Evolutionary conservation across 2,888 invertebrate species (phyloP), one percentile per base, ranked within the genome.

Genomic region (Catocala fraxini): DNA sequence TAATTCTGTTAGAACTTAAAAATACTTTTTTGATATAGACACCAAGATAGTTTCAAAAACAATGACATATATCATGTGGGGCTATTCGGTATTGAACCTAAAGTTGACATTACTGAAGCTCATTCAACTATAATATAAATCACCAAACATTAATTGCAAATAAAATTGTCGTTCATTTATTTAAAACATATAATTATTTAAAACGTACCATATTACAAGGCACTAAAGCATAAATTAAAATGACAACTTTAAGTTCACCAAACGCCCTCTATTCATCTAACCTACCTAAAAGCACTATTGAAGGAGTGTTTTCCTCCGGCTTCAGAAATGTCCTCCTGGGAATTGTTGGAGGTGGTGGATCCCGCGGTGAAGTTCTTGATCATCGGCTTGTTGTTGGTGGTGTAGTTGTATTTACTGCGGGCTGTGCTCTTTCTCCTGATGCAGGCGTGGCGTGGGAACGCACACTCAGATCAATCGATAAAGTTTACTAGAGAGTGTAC

Each of bases 341-440:
- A 96, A 91, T 97, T 96, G 94, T 97, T 97, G 73, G 96, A 95
- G 53, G 96, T 95, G 52, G 95, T 95, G 60, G 96, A 95, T 6
- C 95, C 95, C 10, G 94, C 95, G 43, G 95, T 95, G 89, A 96
- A 96, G 90, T 95, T 97, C 95, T 96, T 97, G 79, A 96, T 95
- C 78, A 96, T 96, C 53, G 97, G 97, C 89, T 97, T 97, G 95
- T 97, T 97, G 88, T 97, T 97, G 95, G 97, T 97, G 88, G 96
- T 95, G 94, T 97, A 98, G 91, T 98, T 98, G 92, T 97, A 98
- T 92, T 97, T 98, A 55, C 47, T 58, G 90, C 97, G 97, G 91
- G 97, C 96, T 77, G 97, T 97, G 88, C 97, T 97, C 96, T 97
- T 98, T 96, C 97, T 97, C 96, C 97, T 97, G 95, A 87, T 87